Evolutionary conservation across 2,888 invertebrate species (phyloP), one percentile per base, ranked within the genome.

Genomic region (Apotomis capreana): DNA sequence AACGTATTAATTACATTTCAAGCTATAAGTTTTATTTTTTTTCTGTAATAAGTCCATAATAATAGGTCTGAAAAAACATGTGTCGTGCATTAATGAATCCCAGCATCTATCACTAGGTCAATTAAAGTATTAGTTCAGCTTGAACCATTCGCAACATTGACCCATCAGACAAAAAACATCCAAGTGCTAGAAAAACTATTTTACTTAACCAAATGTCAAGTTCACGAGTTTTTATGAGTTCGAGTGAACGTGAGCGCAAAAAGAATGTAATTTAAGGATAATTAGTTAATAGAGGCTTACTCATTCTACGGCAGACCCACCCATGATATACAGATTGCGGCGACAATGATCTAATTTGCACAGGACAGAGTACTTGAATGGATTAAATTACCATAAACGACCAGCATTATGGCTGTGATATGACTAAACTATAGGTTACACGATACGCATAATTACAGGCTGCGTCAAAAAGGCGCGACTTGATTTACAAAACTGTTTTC

Each of bases 81-180:
- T 10, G 5, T 3, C 3, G 5, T 49, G 10, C 8, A 49, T 49
- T 49, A 49, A 49, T 9, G 49, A 49, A 40, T 40, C 40, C 5
- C 49, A 0, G 10, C 49, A 10, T 49, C 9, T 10, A 6, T 49
- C 49, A 49, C 9, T 9, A 49, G 49, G 9, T 9, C 49, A 49
- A 49, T 46, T n/a, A 3, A 6, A 60, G 4, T 40, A 26, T 49
- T 49, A 49, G 58, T 67, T 67, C 67, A 37, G 58, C 67, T 67
- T 58, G n/a, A 67, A 37, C 67, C 46, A 69, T 60, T 62, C 46
- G 49, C 26, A 51, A 67, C 73, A 67, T 70, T 73, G 73, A 70
- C 61, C 73, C 52, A 44, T 40, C 40, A 36, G 36, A 49, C 46
- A 59, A 70, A 65, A 57, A 70, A 59, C 65, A 59, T 46, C 44